These are phyloP conservation scores for Elegia similella DNA, from an alignment of 2,888 invertebrate genomes.

Conservation along the genomic window DNA sequence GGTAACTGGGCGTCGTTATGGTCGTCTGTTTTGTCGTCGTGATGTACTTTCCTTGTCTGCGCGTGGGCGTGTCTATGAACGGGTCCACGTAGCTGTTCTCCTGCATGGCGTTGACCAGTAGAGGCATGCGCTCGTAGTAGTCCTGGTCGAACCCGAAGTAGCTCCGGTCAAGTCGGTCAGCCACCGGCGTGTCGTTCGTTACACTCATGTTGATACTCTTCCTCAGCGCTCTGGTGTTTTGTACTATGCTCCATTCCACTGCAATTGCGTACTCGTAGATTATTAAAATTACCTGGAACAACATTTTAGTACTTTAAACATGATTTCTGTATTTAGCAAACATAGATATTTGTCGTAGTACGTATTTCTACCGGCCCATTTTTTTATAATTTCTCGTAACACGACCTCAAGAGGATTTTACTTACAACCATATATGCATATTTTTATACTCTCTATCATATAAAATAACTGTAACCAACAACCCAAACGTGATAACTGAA, in stretches of 20 bases:
- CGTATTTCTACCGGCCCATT: no score
- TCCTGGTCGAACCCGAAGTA: slow-evolving; percentile 73
- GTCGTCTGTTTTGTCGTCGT: slow-evolving; percentile 30
- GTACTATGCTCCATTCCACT: slow-evolving; percentile 71
- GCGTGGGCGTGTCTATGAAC: slow-evolving; percentile 40
- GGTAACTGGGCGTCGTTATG: slow-evolving; percentile 33
- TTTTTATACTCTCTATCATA: no score
- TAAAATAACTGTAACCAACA: no score
- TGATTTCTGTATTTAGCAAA: no score
- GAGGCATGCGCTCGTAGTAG: slow-evolving; percentile 72
- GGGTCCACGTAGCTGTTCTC: slow-evolving; percentile 63
- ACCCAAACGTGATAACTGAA: no score
- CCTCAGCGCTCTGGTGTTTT: slow-evolving; percentile 45
- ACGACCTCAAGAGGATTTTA: no score
- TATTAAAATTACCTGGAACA: slow-evolving; percentile 75
- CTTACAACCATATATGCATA: no score
- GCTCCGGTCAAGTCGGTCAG: slow-evolving; percentile 65
- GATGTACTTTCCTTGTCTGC: slow-evolving; percentile 33
- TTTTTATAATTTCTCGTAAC: no score
- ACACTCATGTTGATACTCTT: slow-evolving; percentile 34
- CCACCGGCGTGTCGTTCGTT: slow-evolving; percentile 53
- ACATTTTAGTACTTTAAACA: slow-evolving; percentile 13
- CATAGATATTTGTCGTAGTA: no score
- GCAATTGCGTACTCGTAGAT: slow-evolving; percentile 76
- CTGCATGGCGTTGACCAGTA: slow-evolving; percentile 72